These are phyloP conservation scores for Bellardia pandia DNA, from an alignment of 2,888 invertebrate species.

Conservation along the genomic window DNA sequence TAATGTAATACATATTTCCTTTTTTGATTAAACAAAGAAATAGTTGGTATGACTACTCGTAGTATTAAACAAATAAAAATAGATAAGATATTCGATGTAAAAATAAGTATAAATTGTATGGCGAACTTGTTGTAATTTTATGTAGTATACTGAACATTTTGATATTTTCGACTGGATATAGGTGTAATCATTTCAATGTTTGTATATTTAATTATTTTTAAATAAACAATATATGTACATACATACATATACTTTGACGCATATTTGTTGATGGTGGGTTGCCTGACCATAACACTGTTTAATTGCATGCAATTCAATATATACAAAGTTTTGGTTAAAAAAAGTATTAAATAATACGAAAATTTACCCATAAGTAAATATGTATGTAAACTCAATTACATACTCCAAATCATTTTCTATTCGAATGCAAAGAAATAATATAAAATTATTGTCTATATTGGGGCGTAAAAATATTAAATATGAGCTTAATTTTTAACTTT, in stretches of 20 bases:
- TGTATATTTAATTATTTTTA: constrained; percentile 14
- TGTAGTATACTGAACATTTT: not conserved
- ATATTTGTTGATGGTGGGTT: not conserved
- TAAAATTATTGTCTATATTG: not conserved
- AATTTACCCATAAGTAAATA: not conserved
- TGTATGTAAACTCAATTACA: not conserved
- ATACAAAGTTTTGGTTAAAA: not conserved
- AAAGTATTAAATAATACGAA: not conserved
- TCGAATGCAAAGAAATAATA: not conserved
- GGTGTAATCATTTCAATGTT: constrained; percentile 30
- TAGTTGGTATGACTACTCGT: not conserved
- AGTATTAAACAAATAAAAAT: not conserved
- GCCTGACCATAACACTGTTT: not conserved
- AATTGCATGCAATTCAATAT: not conserved
- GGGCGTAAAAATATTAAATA: not conserved
- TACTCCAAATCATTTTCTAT: not conserved
- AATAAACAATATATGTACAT: not conserved
- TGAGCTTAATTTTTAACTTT: not conserved
- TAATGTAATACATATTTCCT: constrained; percentile 5
- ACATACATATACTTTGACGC: not conserved
- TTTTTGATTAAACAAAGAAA: constrained; percentile 4
- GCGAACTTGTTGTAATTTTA: constrained; percentile 25
- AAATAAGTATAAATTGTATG: constrained; percentile 29
- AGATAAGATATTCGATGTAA: constrained; percentile 10
- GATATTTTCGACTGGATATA: not conserved